Evolutionary conservation across 2,888 invertebrate genomes (phyloP), one percentile per base, ranked within the genome.

Genomic region (Coenonympha arcania): DNA sequence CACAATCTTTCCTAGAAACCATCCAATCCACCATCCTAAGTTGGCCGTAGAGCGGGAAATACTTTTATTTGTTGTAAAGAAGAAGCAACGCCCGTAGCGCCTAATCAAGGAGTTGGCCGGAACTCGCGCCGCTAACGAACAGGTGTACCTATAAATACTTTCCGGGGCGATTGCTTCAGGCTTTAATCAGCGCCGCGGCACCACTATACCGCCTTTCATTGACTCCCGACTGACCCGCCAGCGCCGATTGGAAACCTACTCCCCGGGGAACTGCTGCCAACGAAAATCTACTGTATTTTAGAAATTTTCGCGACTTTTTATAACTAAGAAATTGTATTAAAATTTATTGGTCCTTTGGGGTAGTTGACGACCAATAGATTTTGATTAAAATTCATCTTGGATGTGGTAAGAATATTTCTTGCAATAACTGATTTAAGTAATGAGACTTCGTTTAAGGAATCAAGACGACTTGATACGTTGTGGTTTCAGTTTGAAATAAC

Each of bases 91-190:
- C 77, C 79, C 82, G 80, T 72, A 81, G 83, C 82, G 76, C 82
- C 84, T 84, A 86, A 86, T 86, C 85, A 86, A 84, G 83, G 79
- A 86, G 81, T 85, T 86, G 84, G 84, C 85, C 71, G 74, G 73
- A 75, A 72, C 76, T 76, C 69, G 77, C 71, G 78, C 77, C 73
- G 73, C 82, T 86, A 86, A 86, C 85, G 85, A 86, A 83, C 85
- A 86, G 84, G 84, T 86, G 84, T 79, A 84, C 82, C 83, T 82
- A 85, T 85, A 85, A 85, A 85, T 85, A 85, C 82, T 84, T 83
- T 81, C 79, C 80, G 78, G 70, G 78, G 79, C 78, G 81, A 85
- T 85, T 84, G 84, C 85, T 85, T 68, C 79, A 79, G 85, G 85
- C 82, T 84, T 86, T 86, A 86, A 86, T 86, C 85, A 86, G 83